Conservation (phyloP, 2,797 vertebrate genomes). For the Staurois parvus region DNA sequence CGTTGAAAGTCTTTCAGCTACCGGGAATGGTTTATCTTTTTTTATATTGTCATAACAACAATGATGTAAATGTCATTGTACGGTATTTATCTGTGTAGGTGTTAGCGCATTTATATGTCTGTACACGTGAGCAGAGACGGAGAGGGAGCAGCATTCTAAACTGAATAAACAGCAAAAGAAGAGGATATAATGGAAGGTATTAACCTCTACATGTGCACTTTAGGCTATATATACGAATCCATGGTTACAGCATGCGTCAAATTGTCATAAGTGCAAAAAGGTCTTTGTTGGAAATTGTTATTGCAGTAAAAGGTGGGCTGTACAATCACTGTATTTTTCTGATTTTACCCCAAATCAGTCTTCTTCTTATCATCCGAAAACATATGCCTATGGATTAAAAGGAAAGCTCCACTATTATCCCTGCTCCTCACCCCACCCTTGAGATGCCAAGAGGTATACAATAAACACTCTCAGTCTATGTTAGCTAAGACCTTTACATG, state of each 20-base stretch:
- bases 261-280: background rate
- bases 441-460: no score
- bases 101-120: conserved; percentile 24
- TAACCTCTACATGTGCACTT: background rate
- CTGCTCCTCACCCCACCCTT: no score
- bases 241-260: conserved; percentile 31
- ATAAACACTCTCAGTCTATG: no score
- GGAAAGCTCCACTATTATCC: no score
- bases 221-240: conserved; percentile 3
- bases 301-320: background rate
- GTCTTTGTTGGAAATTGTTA: background rate
- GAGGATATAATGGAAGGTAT: conserved; percentile 17
- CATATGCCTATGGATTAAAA: no score
- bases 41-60: conserved; percentile 23
- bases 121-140: background rate
- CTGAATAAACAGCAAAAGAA: background rate
- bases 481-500: no score
- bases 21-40: background rate
- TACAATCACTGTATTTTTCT: background rate
- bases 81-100: conserved; percentile 38
- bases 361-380: no score
- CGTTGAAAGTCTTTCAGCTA: background rate
- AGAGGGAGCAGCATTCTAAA: background rate
- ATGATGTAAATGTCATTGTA: background rate
- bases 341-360: no score